phyloP scores from a whole-genome alignment of 2,797 vertebrate species.

The Malurus splendens region DNA sequence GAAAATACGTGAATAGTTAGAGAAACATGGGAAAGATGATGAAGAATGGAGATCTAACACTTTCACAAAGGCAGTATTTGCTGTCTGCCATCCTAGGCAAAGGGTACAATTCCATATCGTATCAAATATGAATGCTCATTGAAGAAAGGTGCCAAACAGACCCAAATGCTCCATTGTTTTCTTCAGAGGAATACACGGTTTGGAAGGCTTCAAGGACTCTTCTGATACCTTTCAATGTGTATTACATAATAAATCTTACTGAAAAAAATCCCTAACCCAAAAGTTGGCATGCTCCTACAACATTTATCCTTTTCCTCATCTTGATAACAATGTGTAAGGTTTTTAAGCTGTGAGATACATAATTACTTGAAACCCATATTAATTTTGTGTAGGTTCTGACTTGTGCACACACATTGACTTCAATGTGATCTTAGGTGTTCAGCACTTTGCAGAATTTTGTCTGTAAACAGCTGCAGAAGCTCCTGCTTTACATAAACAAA shows the following conservation, averaged over 20 bases:
- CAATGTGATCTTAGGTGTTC: background rate
- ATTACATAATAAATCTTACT: background rate
- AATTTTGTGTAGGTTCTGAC: background rate
- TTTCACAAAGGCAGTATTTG: background rate
- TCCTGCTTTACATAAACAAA: slow-evolving; percentile 15
- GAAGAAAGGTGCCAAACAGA: background rate
- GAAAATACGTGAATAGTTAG: background rate
- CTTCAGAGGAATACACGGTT: background rate
- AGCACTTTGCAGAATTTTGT: background rate
- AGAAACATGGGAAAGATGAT: background rate
- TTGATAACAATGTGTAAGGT: background rate
- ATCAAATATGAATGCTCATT: background rate
- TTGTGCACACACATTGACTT: background rate
- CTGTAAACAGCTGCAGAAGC: slow-evolving; percentile 1
- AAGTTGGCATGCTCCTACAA: background rate
- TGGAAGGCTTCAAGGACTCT: background rate
- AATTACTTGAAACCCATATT: background rate
- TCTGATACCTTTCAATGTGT: background rate
- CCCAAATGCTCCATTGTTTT: background rate
- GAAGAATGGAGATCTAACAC: background rate
- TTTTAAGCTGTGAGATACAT: background rate
- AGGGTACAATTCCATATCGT: background rate
- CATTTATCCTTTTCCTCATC: background rate
- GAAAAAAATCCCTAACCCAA: background rate
- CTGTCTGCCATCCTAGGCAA: background rate